Percentiles rank a stretch among this genome's conserved stretches.
phyloP scores from a whole-genome alignment of 2,113 vertebrate genomes.

The Eptesicus fuscus region DNA sequence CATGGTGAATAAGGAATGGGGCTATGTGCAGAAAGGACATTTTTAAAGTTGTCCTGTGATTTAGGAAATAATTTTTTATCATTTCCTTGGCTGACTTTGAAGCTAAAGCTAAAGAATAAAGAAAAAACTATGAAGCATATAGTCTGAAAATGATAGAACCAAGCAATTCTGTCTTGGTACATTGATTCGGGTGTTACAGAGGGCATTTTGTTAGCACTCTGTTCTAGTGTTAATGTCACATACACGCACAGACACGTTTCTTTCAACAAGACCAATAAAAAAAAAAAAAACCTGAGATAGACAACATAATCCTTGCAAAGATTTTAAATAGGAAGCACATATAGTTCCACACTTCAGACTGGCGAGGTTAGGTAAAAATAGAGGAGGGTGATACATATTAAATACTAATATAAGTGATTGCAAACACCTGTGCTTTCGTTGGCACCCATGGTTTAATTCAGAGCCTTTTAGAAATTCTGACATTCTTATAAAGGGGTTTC shows the following conservation, averaged over 20 bases:
- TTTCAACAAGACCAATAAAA: slow-evolving; percentile 20
- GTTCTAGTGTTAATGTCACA: slow-evolving; percentile 1
- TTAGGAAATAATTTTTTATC: slow-evolving; percentile 58
- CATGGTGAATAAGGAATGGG: neutral
- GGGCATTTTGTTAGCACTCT: neutral
- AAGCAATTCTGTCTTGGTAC: slow-evolving; percentile 32
- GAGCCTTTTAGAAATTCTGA: slow-evolving; percentile 41
- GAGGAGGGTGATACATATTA: slow-evolving; percentile 13
- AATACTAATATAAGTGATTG: slow-evolving; percentile 16
- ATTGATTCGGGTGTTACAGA: slow-evolving; percentile 2
- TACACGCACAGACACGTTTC: neutral
- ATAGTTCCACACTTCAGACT: slow-evolving; percentile 19
- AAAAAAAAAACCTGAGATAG: neutral
- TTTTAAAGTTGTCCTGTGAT: slow-evolving; percentile 57
- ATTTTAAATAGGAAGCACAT: slow-evolving; percentile 50
- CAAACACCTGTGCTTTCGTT: neutral
- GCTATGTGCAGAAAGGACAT: slow-evolving; percentile 2
- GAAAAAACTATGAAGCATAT: slow-evolving; percentile 6
- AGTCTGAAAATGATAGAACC: slow-evolving; percentile 38
- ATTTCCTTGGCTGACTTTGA: slow-evolving; percentile 57
- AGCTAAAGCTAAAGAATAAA: slow-evolving; percentile 43
- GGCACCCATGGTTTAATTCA: neutral
- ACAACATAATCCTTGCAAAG: slow-evolving; percentile 27
- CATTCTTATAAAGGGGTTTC: neutral
- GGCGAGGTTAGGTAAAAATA: slow-evolving; percentile 37